These are phyloP conservation scores for Nycticorax nycticorax DNA, from an alignment of 2,113 vertebrate species.

Conservation along the genomic window DNA sequence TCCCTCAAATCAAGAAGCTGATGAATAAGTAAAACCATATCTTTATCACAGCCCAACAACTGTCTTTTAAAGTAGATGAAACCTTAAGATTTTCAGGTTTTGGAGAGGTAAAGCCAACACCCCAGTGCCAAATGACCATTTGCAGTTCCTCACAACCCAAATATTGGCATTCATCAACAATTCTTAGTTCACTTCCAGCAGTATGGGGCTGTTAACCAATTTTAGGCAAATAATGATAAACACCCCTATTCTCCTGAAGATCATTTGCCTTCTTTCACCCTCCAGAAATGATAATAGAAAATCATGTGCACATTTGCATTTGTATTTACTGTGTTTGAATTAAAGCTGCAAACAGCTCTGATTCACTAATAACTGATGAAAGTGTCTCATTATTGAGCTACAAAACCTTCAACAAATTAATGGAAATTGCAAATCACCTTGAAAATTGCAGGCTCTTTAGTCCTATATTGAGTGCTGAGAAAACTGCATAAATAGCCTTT, in stretches of 20 bases:
- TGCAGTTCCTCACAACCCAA: not conserved
- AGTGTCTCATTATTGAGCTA: constrained; percentile 57
- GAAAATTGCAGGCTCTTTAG: constrained; percentile 60
- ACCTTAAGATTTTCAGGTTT: not conserved
- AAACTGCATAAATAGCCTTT: constrained; percentile 32
- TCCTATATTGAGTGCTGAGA: not conserved
- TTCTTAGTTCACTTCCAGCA: not conserved
- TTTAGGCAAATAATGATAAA: constrained; percentile 6
- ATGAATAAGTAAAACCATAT: not conserved
- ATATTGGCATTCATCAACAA: not conserved
- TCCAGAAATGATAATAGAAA: constrained; percentile 52
- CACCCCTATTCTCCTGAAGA: constrained; percentile 25
- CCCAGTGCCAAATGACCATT: not conserved
- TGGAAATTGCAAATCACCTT: constrained; percentile 67
- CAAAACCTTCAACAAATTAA: constrained; percentile 62
- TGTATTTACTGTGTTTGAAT: constrained; percentile 60
- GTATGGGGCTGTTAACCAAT: not conserved
- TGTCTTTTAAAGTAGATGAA: not conserved
- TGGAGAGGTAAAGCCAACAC: not conserved
- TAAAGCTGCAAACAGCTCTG: constrained; percentile 50
- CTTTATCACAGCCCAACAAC: not conserved
- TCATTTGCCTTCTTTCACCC: constrained; percentile 35
- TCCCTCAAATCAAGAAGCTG: not conserved
- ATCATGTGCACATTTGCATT: constrained; percentile 50
- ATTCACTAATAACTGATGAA: constrained; percentile 62